Evolutionary conservation across 2,797 vertebrate genomes (phyloP), one percentile per base, ranked within the genome.

Genomic region (Cossypha dichroa): DNA sequence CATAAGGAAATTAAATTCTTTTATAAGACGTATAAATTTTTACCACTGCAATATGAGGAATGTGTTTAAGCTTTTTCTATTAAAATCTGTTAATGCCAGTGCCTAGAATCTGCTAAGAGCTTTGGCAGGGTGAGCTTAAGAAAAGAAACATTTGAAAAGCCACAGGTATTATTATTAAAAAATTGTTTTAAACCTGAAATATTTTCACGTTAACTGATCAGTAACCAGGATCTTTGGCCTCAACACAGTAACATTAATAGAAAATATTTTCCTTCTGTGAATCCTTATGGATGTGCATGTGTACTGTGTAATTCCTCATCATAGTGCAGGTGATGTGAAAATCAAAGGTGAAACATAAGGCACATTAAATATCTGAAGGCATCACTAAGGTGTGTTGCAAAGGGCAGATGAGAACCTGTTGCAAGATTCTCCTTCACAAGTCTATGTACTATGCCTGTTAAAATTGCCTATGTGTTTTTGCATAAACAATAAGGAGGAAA

Each of bases 1-100:
- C 70, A 34, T 68, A 63, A 96, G 91, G 87, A 96, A 86, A 90
- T 96, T 85, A 93, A 96, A 97, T 94, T 95, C 66, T 40, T 96
- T 96, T 90, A 62, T 82, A 86, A 87, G 84, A 75, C 59, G 16
- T 95, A 86, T 72, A 79, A 46, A 73, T 96, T 96, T 90, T 96
- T 80, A 85, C 73, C 64, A 88, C 66, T 94, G 64, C 52, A 33
- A 63, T 92, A 83, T 34, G 63, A 95, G 55, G 38, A 89, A 90
- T 84, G 45, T 76, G 33, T 79, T 93, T 81, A 70, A 83, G 74
- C 52, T 78, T 45, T 41, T 41, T 90, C 58, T 87, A 62, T 92
- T 72, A 93, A 70, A 83, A 92, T 96, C 96, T 95, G 56, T 91
- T 94, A 85, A 93, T 95, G 25, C 28, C 34, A 79, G 29, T 69